Percentiles rank a stretch among this genome's conserved stretches.
Evolutionary conservation across 2,888 invertebrate genomes (phyloP).

Genomic region (Apotomis betuletana): DNA sequence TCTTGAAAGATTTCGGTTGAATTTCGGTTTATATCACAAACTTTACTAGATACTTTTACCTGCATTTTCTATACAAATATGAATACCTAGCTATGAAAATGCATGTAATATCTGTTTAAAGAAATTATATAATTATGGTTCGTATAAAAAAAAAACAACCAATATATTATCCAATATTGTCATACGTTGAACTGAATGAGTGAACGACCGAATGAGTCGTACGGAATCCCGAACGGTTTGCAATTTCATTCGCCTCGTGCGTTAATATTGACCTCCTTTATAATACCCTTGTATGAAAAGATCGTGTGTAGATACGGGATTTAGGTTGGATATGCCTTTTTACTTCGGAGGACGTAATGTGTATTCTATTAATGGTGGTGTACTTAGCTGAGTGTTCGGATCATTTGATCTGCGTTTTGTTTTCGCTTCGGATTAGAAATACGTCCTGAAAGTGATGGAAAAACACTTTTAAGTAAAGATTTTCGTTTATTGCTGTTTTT

Average conservation of each 20-base stretch:
- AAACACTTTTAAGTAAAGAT: background rate
- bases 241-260: conserved; percentile 51
- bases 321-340: background rate
- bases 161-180: conserved; percentile 10
- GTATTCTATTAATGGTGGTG: conserved; percentile 62
- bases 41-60: too few relatives aligned
- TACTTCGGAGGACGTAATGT: conserved; percentile 41
- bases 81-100: too few relatives aligned
- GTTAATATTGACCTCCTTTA: conserved; percentile 52
- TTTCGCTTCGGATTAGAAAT: conserved; percentile 33
- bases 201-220: conserved; percentile 40
- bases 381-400: conserved; percentile 53
- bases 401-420: conserved; percentile 45
- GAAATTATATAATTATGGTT: too few relatives aligned
- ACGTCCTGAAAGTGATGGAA: conserved; percentile 1
- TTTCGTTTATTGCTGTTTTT: too few relatives aligned
- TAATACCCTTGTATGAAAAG: conserved; percentile 45
- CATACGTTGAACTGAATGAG: conserved; percentile 37
- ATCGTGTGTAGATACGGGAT: background rate
- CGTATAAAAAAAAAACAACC: too few relatives aligned
- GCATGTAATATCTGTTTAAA: too few relatives aligned
- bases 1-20: too few relatives aligned
- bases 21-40: too few relatives aligned
- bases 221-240: conserved; percentile 46
- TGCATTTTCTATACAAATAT: too few relatives aligned